These are phyloP conservation scores for Aleiodes sp. DNA, from an alignment of 1,140 invertebrate species.

Conservation along the genomic window DNA sequence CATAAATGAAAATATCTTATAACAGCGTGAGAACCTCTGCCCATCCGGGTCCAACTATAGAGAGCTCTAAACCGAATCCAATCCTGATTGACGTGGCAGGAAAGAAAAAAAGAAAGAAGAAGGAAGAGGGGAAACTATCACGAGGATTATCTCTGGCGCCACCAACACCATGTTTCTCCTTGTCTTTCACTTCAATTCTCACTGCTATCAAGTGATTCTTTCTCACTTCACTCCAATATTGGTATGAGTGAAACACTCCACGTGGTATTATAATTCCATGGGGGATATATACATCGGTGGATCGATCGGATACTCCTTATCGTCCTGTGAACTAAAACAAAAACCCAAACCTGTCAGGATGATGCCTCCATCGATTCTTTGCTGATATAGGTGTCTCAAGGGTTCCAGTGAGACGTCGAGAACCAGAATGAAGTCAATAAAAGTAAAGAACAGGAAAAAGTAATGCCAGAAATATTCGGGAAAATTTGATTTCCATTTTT, in stretches of 20 bases:
- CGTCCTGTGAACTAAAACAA: constrained; percentile 26
- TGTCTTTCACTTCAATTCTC: constrained; percentile 10
- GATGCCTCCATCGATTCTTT: constrained; percentile 12
- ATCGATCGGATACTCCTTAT: constrained; percentile 29
- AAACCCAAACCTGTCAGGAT: constrained; percentile 16
- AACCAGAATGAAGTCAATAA: neutral
- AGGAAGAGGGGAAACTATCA: constrained; percentile 50
- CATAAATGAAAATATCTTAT: neutral
- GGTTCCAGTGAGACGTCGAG: neutral
- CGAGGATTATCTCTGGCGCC: constrained; percentile 61
- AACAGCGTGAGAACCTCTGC: constrained; percentile 52
- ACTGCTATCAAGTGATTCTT: constrained; percentile 1
- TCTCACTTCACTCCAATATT: neutral
- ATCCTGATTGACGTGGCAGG: constrained; percentile 62
- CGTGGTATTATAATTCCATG: constrained; percentile 30
- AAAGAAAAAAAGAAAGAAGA: constrained; percentile 36
- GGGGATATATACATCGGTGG: constrained; percentile 16
- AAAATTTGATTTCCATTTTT: no score
- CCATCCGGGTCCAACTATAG: constrained; percentile 50
- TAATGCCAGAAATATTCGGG: neutral
- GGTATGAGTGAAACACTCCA: constrained; percentile 5
- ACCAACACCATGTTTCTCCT: constrained; percentile 51
- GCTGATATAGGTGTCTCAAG: neutral
- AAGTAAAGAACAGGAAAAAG: neutral
- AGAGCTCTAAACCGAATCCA: constrained; percentile 59